phyloP scores from a whole-genome alignment of 2,797 vertebrate species.

The Premnoplex brunnescens region DNA sequence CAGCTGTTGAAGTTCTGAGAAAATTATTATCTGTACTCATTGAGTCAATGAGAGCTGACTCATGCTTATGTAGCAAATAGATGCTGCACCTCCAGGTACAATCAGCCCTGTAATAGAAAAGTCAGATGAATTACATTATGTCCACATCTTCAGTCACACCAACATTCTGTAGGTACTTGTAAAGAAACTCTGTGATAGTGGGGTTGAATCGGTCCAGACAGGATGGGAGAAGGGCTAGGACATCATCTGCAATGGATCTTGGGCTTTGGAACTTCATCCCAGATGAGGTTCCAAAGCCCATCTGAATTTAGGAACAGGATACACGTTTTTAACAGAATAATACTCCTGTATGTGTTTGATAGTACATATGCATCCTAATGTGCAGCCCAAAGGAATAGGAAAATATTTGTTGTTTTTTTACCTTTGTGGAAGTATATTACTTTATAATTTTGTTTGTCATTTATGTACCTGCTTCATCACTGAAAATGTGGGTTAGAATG shows the following conservation, averaged over 20 bases:
- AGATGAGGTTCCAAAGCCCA: background rate
- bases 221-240: background rate
- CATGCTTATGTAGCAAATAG: constrained; percentile 11
- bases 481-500: background rate
- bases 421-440: background rate
- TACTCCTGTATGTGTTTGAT: background rate
- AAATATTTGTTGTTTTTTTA: fast-evolving
- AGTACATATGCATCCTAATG: background rate
- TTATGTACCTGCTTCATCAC: background rate
- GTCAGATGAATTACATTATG: background rate
- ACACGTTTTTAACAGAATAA: background rate
- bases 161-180: background rate
- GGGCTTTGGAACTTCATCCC: background rate
- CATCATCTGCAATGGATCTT: background rate
- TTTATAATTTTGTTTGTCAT: background rate
- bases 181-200: background rate
- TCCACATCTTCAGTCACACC: background rate
- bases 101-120: background rate
- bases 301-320: background rate
- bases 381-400: background rate
- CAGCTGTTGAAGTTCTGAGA: constrained; percentile 5
- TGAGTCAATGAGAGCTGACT: constrained; percentile 1
- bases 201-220: background rate
- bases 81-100: background rate
- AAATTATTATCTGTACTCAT: background rate